A percentile compares a stretch with the other conserved stretches of the same genome.
phyloP scores from a whole-genome alignment of 2,113 vertebrate species.

The Gobio gobio region DNA sequence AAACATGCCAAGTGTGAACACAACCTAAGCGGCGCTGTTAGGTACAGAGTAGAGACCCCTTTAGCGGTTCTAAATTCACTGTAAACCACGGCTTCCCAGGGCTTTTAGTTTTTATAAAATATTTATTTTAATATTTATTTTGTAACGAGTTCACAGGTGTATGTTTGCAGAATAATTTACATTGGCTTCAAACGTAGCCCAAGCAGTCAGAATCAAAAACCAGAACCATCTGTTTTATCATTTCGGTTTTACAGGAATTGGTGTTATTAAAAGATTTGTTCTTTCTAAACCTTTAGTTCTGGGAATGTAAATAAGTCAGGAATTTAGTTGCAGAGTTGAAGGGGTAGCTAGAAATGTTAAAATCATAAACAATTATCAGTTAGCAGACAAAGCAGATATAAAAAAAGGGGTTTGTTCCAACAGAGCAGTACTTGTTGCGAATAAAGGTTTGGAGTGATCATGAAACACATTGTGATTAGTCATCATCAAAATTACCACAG shows the following conservation, averaged over 20 bases:
- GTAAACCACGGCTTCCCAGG: too few relatives aligned
- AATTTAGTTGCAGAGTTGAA: background rate
- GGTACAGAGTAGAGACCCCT: too few relatives aligned
- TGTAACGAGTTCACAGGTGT: too few relatives aligned
- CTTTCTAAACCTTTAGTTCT: background rate
- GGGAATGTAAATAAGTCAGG: background rate
- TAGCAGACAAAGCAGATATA: background rate
- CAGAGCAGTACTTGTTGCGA: background rate
- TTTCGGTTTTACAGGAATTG: background rate
- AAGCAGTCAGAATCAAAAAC: too few relatives aligned
- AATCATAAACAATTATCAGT: slow-evolving; percentile 4
- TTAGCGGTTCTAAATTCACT: too few relatives aligned
- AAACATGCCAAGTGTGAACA: too few relatives aligned
- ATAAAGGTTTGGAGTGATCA: background rate
- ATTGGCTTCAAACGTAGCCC: too few relatives aligned
- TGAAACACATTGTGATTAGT: background rate
- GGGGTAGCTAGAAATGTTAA: background rate
- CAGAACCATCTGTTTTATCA: too few relatives aligned
- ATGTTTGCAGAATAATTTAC: too few relatives aligned
- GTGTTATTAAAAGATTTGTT: background rate
- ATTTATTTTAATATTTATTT: too few relatives aligned
- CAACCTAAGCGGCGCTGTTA: too few relatives aligned
- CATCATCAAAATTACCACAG: background rate
- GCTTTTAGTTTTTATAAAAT: too few relatives aligned
- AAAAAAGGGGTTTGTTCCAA: background rate